These are phyloP conservation scores for Sardinella longiceps DNA, from an alignment of 2,797 vertebrate genomes.

Conservation along the genomic window DNA sequence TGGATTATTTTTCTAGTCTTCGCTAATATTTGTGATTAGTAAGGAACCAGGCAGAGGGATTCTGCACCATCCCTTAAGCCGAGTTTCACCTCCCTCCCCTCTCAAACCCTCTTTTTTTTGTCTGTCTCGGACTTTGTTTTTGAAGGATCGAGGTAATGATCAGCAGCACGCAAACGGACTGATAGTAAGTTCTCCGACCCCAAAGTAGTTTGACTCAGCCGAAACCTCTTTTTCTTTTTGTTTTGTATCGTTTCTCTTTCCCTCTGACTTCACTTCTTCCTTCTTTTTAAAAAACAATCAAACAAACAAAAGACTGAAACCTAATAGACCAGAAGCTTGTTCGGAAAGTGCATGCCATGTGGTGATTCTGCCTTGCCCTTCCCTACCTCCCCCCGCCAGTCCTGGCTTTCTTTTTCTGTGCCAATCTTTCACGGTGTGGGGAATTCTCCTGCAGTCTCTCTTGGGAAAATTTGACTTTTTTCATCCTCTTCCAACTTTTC, in stretches of 20 bases:
- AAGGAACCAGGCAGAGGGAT: background rate
- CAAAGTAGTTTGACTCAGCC: conserved; percentile 58
- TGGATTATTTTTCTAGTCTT: background rate
- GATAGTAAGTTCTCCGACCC: conserved; percentile 92
- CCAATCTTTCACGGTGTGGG: background rate
- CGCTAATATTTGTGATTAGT: background rate
- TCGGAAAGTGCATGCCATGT: conserved; percentile 80
- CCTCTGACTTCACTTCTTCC: conserved; percentile 56
- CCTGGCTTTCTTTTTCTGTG: background rate
- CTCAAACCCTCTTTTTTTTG: conserved; percentile 66
- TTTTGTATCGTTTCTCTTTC: conserved; percentile 64
- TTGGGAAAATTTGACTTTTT: background rate
- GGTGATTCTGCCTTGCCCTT: conserved; percentile 66
- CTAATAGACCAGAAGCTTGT: conserved; percentile 36
- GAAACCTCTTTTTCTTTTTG: conserved; percentile 64
- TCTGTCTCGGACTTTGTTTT: conserved; percentile 86
- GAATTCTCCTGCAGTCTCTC: background rate
- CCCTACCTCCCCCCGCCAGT: conserved; percentile 60
- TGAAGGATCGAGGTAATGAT: conserved; percentile 99
- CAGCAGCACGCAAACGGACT: conserved; percentile 99
- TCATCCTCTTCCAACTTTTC: background rate
- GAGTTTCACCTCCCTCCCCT: background rate
- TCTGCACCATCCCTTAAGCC: background rate
- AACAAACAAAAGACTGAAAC: background rate
- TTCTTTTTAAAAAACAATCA: conserved; percentile 26